A percentile compares a stretch with the other conserved stretches of the same genome.
These are phyloP conservation scores for Tyrannus savana DNA, from an alignment of 2,113 vertebrate genomes.

Conservation along the genomic window DNA sequence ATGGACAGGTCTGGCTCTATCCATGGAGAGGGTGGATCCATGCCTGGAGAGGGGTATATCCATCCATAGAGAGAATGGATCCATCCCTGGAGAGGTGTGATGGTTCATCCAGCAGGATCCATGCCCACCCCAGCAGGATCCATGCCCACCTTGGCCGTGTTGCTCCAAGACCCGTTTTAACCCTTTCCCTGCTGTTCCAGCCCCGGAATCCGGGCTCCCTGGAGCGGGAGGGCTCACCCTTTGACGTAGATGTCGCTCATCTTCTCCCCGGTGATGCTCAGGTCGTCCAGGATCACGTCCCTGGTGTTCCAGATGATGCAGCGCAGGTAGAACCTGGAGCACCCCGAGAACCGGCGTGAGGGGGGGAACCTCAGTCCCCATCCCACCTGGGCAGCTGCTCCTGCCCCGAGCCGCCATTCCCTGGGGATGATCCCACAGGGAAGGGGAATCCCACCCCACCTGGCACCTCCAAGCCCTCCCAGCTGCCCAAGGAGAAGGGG, in stretches of 20 bases:
- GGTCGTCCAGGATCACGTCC: conserved; percentile 92
- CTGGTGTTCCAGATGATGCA: conserved; percentile 94
- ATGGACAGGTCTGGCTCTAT: neutral
- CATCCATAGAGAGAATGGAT: no score
- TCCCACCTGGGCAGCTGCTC: no score
- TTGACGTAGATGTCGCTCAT: conserved; percentile 99
- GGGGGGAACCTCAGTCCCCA: neutral
- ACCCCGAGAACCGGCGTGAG: accelerated
- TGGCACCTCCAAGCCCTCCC: neutral
- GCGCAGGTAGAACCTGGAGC: conserved; percentile 89
- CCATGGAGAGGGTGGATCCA: no score
- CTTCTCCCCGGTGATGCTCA: conserved; percentile 93
- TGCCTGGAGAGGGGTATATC: neutral
- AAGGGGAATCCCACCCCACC: no score
- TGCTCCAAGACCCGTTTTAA: accelerated
- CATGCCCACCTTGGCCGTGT: neutral
- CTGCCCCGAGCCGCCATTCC: neutral
- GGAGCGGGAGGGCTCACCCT: conserved; percentile 72
- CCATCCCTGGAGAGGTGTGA: accelerated
- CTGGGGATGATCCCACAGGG: neutral
- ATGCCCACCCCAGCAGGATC: neutral
- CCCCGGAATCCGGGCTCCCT: accelerated
- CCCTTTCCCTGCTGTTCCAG: neutral
- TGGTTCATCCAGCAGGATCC: neutral
- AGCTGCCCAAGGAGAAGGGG: neutral